Percentiles rank a stretch among this genome's conserved stretches.
Conservation (phyloP, 2,797 vertebrate genomes). For the Discoglossus pictus region DNA sequence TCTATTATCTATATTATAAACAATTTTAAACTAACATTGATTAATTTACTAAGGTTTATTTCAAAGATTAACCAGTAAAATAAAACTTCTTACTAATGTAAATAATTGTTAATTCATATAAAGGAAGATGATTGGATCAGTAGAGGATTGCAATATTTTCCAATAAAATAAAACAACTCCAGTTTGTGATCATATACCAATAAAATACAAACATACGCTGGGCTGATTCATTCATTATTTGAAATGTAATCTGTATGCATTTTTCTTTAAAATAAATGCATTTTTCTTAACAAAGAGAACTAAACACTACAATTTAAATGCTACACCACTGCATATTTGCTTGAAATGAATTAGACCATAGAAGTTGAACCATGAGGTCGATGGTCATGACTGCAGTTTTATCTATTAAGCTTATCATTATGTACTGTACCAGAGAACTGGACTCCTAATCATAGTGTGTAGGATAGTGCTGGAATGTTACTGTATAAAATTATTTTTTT, state of each 20-base stretch:
- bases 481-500: constrained; percentile 55
- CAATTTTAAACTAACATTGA: too few relatives aligned
- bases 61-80: too few relatives aligned
- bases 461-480: constrained; percentile 32
- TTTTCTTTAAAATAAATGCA: constrained; percentile 1
- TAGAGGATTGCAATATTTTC: too few relatives aligned
- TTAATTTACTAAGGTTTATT: too few relatives aligned
- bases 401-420: constrained; percentile 34
- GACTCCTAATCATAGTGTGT: constrained; percentile 36
- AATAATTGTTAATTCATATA: too few relatives aligned
- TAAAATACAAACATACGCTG: too few relatives aligned
- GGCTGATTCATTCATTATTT: too few relatives aligned
- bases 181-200: too few relatives aligned
- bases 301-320: constrained; percentile 37
- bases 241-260: not conserved
- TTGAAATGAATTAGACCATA: constrained; percentile 53
- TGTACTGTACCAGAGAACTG: constrained; percentile 39
- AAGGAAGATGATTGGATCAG: too few relatives aligned
- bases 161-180: too few relatives aligned
- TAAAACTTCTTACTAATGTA: too few relatives aligned
- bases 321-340: constrained; percentile 46
- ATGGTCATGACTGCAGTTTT: constrained; percentile 49
- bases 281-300: constrained; percentile 19
- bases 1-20: too few relatives aligned
- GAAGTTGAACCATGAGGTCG: constrained; percentile 42